Percentiles rank a stretch among this genome's conserved stretches.
These are phyloP conservation scores for Lepus americanus DNA, from an alignment of 2,113 vertebrate genomes.

Conservation along the genomic window DNA sequence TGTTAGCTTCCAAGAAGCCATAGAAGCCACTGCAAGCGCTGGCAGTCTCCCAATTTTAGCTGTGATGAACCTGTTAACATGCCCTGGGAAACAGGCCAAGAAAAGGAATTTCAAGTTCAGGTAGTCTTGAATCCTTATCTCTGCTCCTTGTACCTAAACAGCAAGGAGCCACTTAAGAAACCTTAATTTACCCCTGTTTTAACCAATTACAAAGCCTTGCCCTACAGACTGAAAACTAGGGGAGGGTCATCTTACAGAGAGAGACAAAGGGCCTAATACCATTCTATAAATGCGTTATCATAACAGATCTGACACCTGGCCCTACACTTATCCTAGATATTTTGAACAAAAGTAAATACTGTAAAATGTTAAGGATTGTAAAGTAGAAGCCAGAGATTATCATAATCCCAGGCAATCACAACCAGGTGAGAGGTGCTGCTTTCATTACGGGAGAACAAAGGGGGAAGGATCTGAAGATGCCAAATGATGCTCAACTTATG, in stretches of 20 bases:
- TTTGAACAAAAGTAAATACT: constrained; percentile 27
- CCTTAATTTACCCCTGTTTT: not conserved
- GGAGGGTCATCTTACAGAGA: not conserved
- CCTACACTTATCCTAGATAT: not conserved
- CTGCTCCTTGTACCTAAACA: not conserved
- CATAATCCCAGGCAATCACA: not conserved
- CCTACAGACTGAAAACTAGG: not conserved
- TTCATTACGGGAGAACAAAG: not conserved
- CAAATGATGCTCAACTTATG: not conserved
- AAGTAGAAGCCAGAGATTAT: not conserved
- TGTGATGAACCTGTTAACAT: not conserved
- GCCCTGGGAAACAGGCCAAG: not conserved
- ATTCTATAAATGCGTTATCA: constrained; percentile 28
- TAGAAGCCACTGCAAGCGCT: not conserved
- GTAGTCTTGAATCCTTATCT: not conserved
- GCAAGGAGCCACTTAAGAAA: not conserved
- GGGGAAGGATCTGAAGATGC: not conserved
- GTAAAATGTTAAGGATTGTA: constrained; percentile 12
- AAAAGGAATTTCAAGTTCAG: constrained; percentile 46
- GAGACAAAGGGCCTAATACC: not conserved
- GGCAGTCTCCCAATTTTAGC: not conserved
- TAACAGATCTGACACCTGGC: not conserved
- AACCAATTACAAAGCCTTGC: not conserved
- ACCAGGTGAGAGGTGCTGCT: not conserved
- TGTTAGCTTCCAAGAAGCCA: not conserved